phyloP scores from a whole-genome alignment of 2,113 vertebrate species.

The Hiodon alosoides region DNA sequence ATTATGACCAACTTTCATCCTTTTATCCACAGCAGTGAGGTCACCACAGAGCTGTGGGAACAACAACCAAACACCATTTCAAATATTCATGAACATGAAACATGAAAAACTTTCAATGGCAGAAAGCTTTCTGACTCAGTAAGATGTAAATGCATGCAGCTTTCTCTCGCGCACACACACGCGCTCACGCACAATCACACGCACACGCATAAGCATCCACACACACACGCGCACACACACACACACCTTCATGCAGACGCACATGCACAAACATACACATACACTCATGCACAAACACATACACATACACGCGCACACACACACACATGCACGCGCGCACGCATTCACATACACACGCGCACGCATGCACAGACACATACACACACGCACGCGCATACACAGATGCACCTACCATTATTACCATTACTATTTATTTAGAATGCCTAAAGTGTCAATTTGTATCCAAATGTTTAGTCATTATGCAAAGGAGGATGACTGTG shows the following conservation, averaged over 20 bases:
- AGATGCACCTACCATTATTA: background rate
- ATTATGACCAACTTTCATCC: conserved; percentile 40
- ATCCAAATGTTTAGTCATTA: no score
- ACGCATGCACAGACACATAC: background rate
- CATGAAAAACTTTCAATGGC: conserved; percentile 6
- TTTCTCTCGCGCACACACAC: no score
- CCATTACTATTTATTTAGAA: background rate
- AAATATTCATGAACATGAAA: conserved; percentile 15
- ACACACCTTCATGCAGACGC: background rate
- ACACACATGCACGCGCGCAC: background rate
- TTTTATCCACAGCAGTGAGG: conserved; percentile 33
- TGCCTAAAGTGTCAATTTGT: background rate
- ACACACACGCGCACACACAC: background rate
- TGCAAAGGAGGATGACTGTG: no score
- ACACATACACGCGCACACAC: background rate
- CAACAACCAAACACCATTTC: background rate
- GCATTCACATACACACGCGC: background rate
- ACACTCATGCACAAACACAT: background rate
- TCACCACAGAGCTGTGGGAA: conserved; percentile 32
- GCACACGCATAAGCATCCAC: background rate
- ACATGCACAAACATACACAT: background rate
- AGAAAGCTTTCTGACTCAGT: conserved; percentile 4
- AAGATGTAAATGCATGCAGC: background rate
- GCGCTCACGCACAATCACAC: background rate
- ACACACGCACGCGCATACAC: background rate